phyloP scores from a whole-genome alignment of 2,113 vertebrate genomes.

The Emydura subglobosa region DNA sequence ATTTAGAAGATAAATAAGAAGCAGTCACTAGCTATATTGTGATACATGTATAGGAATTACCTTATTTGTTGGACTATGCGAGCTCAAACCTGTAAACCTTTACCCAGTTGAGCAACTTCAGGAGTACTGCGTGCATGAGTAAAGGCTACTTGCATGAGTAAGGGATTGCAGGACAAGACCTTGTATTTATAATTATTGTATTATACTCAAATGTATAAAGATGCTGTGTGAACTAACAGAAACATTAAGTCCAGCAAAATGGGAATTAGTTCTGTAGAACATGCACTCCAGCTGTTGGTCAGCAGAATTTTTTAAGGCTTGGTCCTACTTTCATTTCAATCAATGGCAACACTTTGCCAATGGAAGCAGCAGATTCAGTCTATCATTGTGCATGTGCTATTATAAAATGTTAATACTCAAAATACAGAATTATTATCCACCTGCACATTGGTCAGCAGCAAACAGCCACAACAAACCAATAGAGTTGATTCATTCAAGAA shows the following conservation, averaged over 20 bases:
- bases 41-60: not conserved
- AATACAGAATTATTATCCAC: not conserved
- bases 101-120: not conserved
- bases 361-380: not conserved
- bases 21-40: not conserved
- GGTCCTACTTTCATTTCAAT: not conserved
- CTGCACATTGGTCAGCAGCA: not conserved
- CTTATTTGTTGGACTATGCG: rapidly evolving
- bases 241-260: not conserved
- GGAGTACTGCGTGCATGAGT: not conserved
- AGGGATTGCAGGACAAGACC: not conserved
- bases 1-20: not conserved
- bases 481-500: not conserved
- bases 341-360: not conserved
- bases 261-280: not conserved
- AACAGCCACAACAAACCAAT: rapidly evolving
- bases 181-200: not conserved
- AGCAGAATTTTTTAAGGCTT: not conserved
- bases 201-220: not conserved
- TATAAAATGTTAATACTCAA: not conserved
- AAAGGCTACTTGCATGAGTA: not conserved
- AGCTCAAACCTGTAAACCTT: not conserved
- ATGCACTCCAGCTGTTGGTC: not conserved
- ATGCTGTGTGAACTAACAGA: not conserved
- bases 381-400: not conserved